Conservation (phyloP, 2,888 invertebrate genomes). For the Limnephilus marmoratus region DNA sequence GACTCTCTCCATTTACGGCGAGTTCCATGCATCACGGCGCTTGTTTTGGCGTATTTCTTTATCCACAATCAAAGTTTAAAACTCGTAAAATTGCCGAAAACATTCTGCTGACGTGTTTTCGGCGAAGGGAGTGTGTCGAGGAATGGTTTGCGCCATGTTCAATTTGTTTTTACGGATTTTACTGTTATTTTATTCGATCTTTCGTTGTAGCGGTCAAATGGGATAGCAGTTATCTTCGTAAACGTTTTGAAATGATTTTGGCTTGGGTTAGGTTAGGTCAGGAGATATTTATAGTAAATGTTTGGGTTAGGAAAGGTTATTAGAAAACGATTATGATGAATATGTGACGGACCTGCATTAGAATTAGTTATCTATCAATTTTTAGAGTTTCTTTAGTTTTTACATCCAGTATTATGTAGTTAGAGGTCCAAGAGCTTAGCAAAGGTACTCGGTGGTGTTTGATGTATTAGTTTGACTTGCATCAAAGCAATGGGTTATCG, state of each 20-base stretch:
- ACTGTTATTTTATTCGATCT: not conserved
- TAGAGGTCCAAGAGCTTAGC: too few relatives aligned
- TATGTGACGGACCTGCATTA: too few relatives aligned
- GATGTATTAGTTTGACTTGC: too few relatives aligned
- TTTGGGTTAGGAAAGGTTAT: too few relatives aligned
- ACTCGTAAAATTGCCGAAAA: slow-evolving; percentile 34
- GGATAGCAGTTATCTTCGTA: not conserved
- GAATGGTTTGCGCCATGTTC: slow-evolving; percentile 8
- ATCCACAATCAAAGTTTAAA: slow-evolving; percentile 18
- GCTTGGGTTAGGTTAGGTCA: not conserved
- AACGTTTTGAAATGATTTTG: not conserved
- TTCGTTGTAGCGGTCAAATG: not conserved
- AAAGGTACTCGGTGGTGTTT: too few relatives aligned
- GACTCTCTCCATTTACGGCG: slow-evolving; percentile 31
- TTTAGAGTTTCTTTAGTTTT: too few relatives aligned
- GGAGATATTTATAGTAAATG: too few relatives aligned
- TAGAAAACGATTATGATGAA: too few relatives aligned
- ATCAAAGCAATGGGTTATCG: too few relatives aligned
- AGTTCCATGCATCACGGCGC: slow-evolving; percentile 12
- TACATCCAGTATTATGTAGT: too few relatives aligned
- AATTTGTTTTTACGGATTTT: not conserved
- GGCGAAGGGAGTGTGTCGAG: slow-evolving; percentile 4
- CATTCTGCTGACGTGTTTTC: slow-evolving; percentile 32
- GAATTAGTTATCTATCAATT: too few relatives aligned
- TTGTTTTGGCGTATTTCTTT: slow-evolving; percentile 26